A percentile compares a stretch with the other conserved stretches of the same genome.
These are phyloP conservation scores for Listronotus bonariensis DNA, from an alignment of 1,140 invertebrate species.

Conservation along the genomic window DNA sequence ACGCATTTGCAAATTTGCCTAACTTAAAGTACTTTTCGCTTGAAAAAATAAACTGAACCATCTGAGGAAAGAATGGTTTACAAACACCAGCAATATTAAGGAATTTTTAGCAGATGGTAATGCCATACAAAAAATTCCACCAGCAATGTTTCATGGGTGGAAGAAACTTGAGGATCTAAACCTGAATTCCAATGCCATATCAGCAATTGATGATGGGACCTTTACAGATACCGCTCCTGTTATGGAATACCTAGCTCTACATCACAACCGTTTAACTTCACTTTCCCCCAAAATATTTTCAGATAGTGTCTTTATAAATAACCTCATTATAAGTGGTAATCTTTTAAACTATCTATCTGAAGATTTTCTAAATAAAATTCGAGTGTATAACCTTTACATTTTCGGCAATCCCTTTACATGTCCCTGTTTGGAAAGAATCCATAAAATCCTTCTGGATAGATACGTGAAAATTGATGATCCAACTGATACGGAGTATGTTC, in stretches of 20 bases:
- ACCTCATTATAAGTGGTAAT: constrained; percentile 1
- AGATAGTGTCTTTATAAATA: not conserved
- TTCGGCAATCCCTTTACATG: constrained; percentile 4
- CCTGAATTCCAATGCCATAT: not conserved
- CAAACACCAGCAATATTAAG: not conserved
- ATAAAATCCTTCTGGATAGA: no score
- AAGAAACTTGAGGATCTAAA: not conserved
- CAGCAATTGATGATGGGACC: not conserved
- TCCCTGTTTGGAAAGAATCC: not conserved
- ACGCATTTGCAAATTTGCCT: not conserved
- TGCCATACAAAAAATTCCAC: not conserved
- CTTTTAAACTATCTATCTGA: not conserved
- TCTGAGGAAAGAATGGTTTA: not conserved
- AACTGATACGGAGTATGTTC: no score
- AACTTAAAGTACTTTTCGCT: not conserved
- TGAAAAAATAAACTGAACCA: not conserved
- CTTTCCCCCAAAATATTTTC: not conserved
- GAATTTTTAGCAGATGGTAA: constrained; percentile 1
- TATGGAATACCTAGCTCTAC: not conserved
- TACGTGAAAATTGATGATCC: no score
- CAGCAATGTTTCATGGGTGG: constrained; percentile 1
- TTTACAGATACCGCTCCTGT: not conserved
- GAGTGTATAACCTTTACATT: constrained; percentile 1
- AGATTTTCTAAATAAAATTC: constrained; percentile 10
- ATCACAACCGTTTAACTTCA: constrained; percentile 5